Evolutionary conservation across 2,888 invertebrate species (phyloP), one percentile per base, ranked within the genome.

Genomic region (Synergus gifuensis): DNA sequence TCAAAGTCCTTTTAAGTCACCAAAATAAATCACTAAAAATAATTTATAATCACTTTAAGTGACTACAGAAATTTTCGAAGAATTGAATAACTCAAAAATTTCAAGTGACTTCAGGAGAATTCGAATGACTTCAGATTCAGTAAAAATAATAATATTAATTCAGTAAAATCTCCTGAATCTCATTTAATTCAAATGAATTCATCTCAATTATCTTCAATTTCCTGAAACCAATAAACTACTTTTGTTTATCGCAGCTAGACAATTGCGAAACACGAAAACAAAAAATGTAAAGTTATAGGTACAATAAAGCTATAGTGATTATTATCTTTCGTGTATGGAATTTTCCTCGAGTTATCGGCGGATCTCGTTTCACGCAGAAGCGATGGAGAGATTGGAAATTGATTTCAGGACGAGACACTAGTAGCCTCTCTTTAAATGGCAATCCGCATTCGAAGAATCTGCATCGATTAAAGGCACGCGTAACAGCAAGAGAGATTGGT

Each of bases 381-480:
- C 36, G 73, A 73, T 73, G 73, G 36, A 54, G 73, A 73, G 73
- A 73, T 73, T 73, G 73, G 54, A 40, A 73, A 73, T 46, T 49
- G 49, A 73, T 73, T 73, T 73, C 49, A 73, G 73, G 73, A 49
- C 73, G 54, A 73, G 69, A 69, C 69, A 28, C 28, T 69, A 36
- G 73, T 54, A 73, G 60, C 60, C 12, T 73, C 73, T 73, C 40
- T 69, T 69, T 73, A 73, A 73, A 54, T 73, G 73, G 73, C 73
- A 73, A 73, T 54, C 36, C 73, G 22, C 73, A 73, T 73, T 73
- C 73, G 36, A 49, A 49, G 73, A 73, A 73, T 73, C n/a, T 54
- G 73, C 73, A 73, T 73, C 73, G 73, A 73, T 73, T 73, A 73
- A 73, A 73, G 73, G 73, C 73, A 73, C 73, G 73, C 73, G 73